Evolutionary conservation across 1,140 invertebrate species (phyloP), one percentile per base, ranked within the genome.

Genomic region (Cherax quadricarinatus): DNA sequence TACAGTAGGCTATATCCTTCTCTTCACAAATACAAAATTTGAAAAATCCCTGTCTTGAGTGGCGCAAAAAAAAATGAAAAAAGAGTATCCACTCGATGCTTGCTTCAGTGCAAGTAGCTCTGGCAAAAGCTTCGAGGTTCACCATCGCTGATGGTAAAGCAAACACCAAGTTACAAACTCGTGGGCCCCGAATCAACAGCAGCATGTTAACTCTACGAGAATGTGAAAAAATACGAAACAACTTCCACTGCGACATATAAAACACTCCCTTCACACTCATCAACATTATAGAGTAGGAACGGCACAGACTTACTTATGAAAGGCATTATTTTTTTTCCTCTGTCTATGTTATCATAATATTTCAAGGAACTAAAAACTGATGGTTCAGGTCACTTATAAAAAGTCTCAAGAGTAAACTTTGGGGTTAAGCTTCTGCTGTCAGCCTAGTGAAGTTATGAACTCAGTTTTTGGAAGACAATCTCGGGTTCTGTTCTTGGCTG

Each of bases 381-480:
- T 79, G 60, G 10, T 89, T 81, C 88, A 89, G 66, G 62, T 62
- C 79, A 81, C 87, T 90, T 24, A 57, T 60, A 57, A 85, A 85
- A 91, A 57, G 82, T 86, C 53, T 24, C 60, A 48, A 62, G 16
- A 66, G 51, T 57, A 49, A 78, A 41, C 30, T 86, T 83, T 83
- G 16, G 16, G 53, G 51, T 84, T 53, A 57, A 30, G 51, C 21
- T 60, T 60, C 16, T 66, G 53, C 53, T 57, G 53, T 5, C 51
- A 66, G 18, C 78, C 79, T 80, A 79, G 62, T 66, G 21, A 70
- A 86, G 84, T 86, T 73, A 66, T 66, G 30, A 81, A 81, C 87
- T 88, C 62, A 88, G 78, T 80, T 79, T 89, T 49, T 89, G 88
- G 88, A 89, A 89, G 88, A 89, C 88, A 89, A 81, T 82, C 88